Percentiles rank a stretch among this genome's conserved stretches.
Conservation (phyloP, 2,113 vertebrate genomes). For the Vombatus ursinus region DNA sequence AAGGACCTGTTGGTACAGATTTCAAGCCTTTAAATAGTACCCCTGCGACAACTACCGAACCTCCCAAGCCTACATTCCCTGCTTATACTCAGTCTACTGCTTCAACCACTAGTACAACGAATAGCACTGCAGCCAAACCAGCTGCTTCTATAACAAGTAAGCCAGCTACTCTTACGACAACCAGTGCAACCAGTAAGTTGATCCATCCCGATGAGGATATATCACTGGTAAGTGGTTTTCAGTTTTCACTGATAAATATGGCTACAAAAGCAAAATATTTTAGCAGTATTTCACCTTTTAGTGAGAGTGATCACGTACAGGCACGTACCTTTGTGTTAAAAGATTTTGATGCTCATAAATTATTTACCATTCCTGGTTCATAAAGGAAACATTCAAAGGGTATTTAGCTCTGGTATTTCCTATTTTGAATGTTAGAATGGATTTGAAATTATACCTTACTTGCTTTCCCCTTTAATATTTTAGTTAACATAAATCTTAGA, state of each 20-base stretch:
- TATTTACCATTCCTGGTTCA: conserved; percentile 6
- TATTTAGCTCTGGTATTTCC: not conserved
- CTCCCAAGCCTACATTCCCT: conserved; percentile 98
- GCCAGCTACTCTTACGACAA: conserved; percentile 97
- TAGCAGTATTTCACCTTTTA: not conserved
- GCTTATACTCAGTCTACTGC: conserved; percentile 96
- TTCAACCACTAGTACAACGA: conserved; percentile 94
- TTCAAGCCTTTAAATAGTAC: conserved; percentile 93
- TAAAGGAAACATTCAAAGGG: not conserved
- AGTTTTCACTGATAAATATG: conserved; percentile 32
- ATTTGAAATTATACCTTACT: not conserved
- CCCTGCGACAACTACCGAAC: conserved; percentile 89
- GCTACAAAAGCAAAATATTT: not conserved
- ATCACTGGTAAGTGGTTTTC: conserved; percentile 96
- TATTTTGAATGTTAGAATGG: not conserved
- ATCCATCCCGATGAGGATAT: conserved; percentile 99
- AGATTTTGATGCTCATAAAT: conserved; percentile 19
- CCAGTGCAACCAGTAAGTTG: conserved; percentile 99
- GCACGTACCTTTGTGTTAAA: not conserved
- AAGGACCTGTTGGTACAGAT: conserved; percentile 91
- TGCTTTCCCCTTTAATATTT: not conserved
- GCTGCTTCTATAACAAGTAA: conserved; percentile 97
- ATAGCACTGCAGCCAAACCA: conserved; percentile 96
- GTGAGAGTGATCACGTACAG: conserved; percentile 19
- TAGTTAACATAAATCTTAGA: not conserved